These are phyloP conservation scores for Brachyistius frenatus DNA, from an alignment of 2,113 vertebrate species.

Conservation along the genomic window DNA sequence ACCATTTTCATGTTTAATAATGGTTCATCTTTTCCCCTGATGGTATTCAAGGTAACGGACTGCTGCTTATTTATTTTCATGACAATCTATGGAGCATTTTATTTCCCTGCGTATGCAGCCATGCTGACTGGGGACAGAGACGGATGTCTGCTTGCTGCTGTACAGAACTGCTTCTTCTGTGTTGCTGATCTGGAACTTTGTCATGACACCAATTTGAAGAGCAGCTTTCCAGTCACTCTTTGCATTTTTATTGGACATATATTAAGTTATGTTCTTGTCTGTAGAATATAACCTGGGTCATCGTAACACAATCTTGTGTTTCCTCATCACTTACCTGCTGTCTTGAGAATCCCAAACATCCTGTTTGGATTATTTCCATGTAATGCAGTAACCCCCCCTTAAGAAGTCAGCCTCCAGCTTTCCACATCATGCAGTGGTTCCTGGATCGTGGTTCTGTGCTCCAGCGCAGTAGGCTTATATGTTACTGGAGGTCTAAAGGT, in stretches of 20 bases:
- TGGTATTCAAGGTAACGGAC: conserved; percentile 18
- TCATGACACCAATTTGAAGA: conserved; percentile 17
- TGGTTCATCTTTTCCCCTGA: neutral
- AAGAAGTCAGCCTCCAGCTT: conserved; percentile 43
- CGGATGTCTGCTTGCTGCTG: conserved; percentile 60
- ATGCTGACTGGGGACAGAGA: conserved; percentile 52
- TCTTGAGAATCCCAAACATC: conserved; percentile 5
- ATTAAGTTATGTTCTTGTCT: conserved; percentile 1
- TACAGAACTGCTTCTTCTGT: conserved; percentile 9
- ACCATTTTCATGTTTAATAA: conserved; percentile 6
- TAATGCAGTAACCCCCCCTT: conserved; percentile 7
- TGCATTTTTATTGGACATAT: neutral
- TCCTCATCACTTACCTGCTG: conserved; percentile 29
- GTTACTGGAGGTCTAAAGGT: conserved; percentile 57
- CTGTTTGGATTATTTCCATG: conserved; percentile 15
- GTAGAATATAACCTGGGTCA: neutral
- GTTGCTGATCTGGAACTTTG: conserved; percentile 31
- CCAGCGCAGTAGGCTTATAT: conserved; percentile 60
- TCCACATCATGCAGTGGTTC: conserved; percentile 22
- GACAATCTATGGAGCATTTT: conserved; percentile 62
- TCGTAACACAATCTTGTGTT: neutral
- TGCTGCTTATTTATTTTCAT: conserved; percentile 8
- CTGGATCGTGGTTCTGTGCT: neutral
- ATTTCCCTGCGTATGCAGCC: conserved; percentile 16
- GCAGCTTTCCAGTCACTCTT: conserved; percentile 1